Evolutionary conservation across 1,140 invertebrate genomes (phyloP).

Genomic region (Neuroterus valhalla): DNA sequence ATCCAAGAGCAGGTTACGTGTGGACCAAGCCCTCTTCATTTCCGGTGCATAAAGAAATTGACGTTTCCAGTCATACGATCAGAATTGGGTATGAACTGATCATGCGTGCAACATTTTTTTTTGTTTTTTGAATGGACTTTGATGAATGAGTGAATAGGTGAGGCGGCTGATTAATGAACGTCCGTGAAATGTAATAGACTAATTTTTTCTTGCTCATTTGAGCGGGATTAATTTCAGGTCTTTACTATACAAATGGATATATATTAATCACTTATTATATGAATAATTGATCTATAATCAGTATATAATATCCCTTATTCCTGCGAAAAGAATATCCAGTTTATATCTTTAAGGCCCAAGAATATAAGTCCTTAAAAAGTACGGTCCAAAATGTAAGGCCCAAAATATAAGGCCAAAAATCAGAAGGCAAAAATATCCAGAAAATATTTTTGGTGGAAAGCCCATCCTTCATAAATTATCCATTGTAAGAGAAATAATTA

Average conservation of each 20-base stretch:
- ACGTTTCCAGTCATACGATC: constrained; percentile 55
- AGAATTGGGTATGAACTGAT: constrained; percentile 43
- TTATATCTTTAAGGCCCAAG: no score
- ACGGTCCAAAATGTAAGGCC: no score
- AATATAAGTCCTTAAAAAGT: no score
- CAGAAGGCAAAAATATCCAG: no score
- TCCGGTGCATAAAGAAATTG: constrained; percentile 58
- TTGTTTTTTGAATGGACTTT: constrained; percentile 49
- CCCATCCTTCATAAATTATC: no score
- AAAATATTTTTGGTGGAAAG: no score
- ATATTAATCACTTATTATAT: not conserved
- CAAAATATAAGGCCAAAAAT: no score
- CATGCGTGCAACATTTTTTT: constrained; percentile 46
- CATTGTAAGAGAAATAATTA: no score
- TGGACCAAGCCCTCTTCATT: constrained; percentile 59
- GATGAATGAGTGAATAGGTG: constrained; percentile 23
- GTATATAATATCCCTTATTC: no score
- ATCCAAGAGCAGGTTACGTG: constrained; percentile 47
- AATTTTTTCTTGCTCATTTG: not conserved
- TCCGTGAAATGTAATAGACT: constrained; percentile 37
- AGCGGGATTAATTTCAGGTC: not conserved
- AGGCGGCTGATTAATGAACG: constrained; percentile 37
- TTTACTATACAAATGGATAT: not conserved
- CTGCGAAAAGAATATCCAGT: no score
- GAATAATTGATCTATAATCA: not conserved